A percentile compares a stretch with the other conserved stretches of the same genome.
These are phyloP conservation scores for Ophion obscuratus DNA, from an alignment of 2,888 invertebrate genomes.

Conservation along the genomic window DNA sequence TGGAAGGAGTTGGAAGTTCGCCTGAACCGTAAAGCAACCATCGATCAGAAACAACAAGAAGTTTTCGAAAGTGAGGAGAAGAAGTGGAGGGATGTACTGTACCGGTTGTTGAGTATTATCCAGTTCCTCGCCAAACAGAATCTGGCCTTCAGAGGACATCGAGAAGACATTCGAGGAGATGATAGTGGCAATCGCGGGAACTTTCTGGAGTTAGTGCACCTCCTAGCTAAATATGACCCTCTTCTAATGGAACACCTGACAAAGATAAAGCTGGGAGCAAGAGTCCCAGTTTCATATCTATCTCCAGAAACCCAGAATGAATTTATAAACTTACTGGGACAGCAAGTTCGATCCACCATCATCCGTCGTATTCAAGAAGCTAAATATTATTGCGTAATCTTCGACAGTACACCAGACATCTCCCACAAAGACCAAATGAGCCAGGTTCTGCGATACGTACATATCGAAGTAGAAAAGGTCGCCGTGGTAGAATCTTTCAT, in stretches of 20 bases:
- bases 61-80: constrained; percentile 17
- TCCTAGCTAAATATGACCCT: constrained; percentile 66
- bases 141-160: not conserved
- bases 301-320: constrained; percentile 64
- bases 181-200: constrained; percentile 41
- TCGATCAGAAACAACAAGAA: constrained; percentile 66
- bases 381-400: constrained; percentile 50
- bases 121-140: not conserved
- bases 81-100: not conserved
- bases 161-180: not conserved
- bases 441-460: constrained; percentile 69
- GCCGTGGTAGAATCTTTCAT: constrained; percentile 70
- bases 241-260: constrained; percentile 60
- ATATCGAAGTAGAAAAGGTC: constrained; percentile 67
- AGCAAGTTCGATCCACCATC: constrained; percentile 39
- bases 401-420: constrained; percentile 48
- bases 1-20: constrained; percentile 66
- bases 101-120: not conserved
- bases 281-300: constrained; percentile 50
- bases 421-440: constrained; percentile 69
- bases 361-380: constrained; percentile 25
- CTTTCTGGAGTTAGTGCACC: constrained; percentile 60
- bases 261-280: constrained; percentile 56
- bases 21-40: constrained; percentile 48
- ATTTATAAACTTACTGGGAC: constrained; percentile 47